These are phyloP conservation scores for Porites australiensis DNA, from an alignment of 64 coral and sea anemone genomes.

Conservation along the genomic window DNA sequence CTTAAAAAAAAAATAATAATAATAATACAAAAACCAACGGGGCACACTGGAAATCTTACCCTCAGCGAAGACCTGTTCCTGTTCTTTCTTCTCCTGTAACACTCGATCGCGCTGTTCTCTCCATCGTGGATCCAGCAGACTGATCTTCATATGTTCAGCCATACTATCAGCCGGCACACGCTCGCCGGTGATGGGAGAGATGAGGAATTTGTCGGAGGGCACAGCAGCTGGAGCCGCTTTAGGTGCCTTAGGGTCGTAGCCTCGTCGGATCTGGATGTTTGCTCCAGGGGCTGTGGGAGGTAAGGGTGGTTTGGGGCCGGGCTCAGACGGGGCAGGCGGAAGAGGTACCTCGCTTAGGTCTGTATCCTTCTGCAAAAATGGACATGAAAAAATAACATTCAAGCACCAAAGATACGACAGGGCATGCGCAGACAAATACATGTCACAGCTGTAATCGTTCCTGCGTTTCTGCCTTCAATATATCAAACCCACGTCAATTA, in stretches of 20 bases:
- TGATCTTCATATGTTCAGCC: conserved; percentile 99
- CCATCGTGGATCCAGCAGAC: conserved; percentile 94
- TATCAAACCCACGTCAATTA: no score
- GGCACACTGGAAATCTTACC: conserved; percentile 58
- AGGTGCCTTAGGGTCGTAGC: conserved; percentile 94
- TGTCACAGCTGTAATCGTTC: no score
- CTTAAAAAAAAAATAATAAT: background rate
- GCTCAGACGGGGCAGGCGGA: conserved; percentile 45
- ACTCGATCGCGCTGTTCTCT: conserved; percentile 94
- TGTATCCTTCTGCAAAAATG: background rate
- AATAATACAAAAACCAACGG: no score
- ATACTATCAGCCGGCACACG: conserved; percentile 88
- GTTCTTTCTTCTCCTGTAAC: conserved; percentile 89
- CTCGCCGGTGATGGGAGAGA: conserved; percentile 97
- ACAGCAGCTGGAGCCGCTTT: conserved; percentile 41
- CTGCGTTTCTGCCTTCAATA: no score
- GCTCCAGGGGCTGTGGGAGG: conserved; percentile 68
- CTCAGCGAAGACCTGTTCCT: conserved; percentile 98
- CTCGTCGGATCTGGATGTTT: conserved; percentile 83
- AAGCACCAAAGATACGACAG: background rate
- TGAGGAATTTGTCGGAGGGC: conserved; percentile 86
- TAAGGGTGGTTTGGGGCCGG: conserved; percentile 77
- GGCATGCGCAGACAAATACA: background rate
- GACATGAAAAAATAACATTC: background rate
- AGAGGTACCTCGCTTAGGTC: conserved; percentile 39